A percentile compares a stretch with the other conserved stretches of the same genome.
Conservation (phyloP, 2,888 invertebrate genomes). For the Mimumesa dahlbomi region DNA sequence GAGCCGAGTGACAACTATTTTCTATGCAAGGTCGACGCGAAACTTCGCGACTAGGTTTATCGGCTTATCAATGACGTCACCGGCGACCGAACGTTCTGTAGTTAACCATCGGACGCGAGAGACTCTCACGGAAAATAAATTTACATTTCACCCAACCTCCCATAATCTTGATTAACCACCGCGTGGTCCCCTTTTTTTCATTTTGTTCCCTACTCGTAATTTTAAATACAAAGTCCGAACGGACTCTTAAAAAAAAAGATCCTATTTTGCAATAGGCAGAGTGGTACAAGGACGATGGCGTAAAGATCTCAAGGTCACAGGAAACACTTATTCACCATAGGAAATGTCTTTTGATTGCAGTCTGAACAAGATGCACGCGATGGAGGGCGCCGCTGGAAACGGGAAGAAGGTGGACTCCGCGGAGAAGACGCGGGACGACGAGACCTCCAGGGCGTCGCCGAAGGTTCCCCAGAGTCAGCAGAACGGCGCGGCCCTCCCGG, state of each 20-base stretch:
- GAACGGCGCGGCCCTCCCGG: constrained; percentile 76
- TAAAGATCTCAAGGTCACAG: constrained; percentile 13
- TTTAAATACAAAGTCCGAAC: no score
- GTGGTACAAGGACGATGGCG: background rate
- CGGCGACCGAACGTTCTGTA: constrained; percentile 13
- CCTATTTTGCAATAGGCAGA: constrained; percentile 5
- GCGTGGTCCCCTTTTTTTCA: background rate
- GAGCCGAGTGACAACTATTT: constrained; percentile 44
- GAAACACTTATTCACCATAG: constrained; percentile 23
- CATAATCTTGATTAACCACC: background rate
- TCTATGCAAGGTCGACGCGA: constrained; percentile 44
- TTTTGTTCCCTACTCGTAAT: no score
- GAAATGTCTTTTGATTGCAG: constrained; percentile 81
- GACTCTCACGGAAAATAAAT: no score
- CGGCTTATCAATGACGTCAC: constrained; percentile 47
- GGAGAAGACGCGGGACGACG: constrained; percentile 66
- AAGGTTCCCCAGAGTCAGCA: constrained; percentile 77
- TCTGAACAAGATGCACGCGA: constrained; percentile 84
- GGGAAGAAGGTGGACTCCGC: constrained; percentile 72
- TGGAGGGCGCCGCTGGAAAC: constrained; percentile 82
- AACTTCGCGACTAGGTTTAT: constrained; percentile 34
- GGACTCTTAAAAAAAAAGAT: background rate
- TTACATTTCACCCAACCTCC: no score
- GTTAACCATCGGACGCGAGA: constrained; percentile 12
- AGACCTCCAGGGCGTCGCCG: constrained; percentile 70